Evolutionary conservation across 1,140 invertebrate species (phyloP).

Genomic region (Acyrthosiphon pisum): DNA sequence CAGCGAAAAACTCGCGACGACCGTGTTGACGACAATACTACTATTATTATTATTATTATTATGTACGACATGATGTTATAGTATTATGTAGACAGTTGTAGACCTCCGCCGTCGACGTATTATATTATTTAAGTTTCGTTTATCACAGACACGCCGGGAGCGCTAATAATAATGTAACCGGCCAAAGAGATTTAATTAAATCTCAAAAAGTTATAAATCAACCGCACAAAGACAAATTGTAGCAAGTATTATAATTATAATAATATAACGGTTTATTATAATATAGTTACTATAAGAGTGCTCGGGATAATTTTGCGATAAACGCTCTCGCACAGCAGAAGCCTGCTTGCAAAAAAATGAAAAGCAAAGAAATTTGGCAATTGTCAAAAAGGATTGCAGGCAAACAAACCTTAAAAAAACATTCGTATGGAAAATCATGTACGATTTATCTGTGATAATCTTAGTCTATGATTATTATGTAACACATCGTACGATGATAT

Average conservation of each 20-base stretch:
- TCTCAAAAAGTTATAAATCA: slow-evolving; percentile 5
- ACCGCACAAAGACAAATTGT: neutral
- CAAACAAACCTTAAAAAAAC: neutral
- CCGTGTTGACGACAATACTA: neutral
- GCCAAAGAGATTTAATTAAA: slow-evolving; percentile 21
- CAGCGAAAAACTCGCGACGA: neutral
- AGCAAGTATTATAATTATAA: neutral
- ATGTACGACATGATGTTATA: neutral
- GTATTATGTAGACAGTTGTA: neutral
- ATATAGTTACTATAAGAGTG: neutral
- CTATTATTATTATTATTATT: neutral
- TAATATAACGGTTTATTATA: neutral
- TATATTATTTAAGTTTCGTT: slow-evolving; percentile 11
- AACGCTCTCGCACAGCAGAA: neutral
- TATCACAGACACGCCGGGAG: neutral
- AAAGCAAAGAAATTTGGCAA: neutral
- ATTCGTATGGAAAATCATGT: no score
- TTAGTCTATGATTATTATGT: no score
- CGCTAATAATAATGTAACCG: neutral
- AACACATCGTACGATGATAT: no score
- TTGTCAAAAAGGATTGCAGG: no score
- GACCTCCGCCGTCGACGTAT: neutral
- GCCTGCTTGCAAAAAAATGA: neutral
- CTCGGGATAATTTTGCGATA: neutral
- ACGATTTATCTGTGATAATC: neutral